Evolutionary conservation across 2,113 vertebrate genomes (phyloP), one percentile per base, ranked within the genome.

Genomic region (Rhombomys opimus): DNA sequence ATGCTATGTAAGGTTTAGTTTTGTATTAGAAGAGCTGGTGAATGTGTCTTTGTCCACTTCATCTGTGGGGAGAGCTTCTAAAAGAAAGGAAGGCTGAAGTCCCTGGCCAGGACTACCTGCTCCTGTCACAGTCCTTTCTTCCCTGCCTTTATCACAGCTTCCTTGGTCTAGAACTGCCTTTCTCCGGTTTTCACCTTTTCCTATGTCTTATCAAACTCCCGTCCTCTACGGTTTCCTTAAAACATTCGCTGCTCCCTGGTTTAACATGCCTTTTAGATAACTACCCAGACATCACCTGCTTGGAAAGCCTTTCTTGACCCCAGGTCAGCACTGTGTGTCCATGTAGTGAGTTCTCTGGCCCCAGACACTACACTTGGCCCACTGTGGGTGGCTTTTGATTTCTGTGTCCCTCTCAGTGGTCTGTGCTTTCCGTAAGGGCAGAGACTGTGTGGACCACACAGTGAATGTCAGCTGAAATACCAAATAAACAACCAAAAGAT

Each of bases 401-500:
- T 86, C 65, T 81, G 38, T 80, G n/a, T 72, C 61, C 90, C 12
- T 59, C 4, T 89, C n/a, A 22, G 12, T 54, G 67, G 41, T 22
- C 54, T 94, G 0, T n/a, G 57, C 52, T 8, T 50, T 76, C 25
- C 22, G 30, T 14, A 8, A 84, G 15, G 5, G 13, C 2, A 84
- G 7, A 59, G 5, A 59, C 11, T 32, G 1, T 91, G 89, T 46
- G 59, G 72, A 82, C 15, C 20, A 80, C 23, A 59, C 1, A 59
- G 1, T 6, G 70, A 73, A 22, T 89, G 52, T 38, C 7, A 11
- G 30, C n/a, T 63, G 18, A 76, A 77, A 90, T 27, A 63, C 35
- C 54, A 77, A 97, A 68, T 81, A 76, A 82, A 46, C 87, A 95
- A 27, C 27, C 15, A 61, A 61, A 73, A 38, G 32, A 92, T 46